A percentile compares a stretch with the other conserved stretches of the same genome.
These are phyloP conservation scores for Rhabdomys pumilio DNA, from an alignment of 2,797 vertebrate genomes.

Conservation along the genomic window DNA sequence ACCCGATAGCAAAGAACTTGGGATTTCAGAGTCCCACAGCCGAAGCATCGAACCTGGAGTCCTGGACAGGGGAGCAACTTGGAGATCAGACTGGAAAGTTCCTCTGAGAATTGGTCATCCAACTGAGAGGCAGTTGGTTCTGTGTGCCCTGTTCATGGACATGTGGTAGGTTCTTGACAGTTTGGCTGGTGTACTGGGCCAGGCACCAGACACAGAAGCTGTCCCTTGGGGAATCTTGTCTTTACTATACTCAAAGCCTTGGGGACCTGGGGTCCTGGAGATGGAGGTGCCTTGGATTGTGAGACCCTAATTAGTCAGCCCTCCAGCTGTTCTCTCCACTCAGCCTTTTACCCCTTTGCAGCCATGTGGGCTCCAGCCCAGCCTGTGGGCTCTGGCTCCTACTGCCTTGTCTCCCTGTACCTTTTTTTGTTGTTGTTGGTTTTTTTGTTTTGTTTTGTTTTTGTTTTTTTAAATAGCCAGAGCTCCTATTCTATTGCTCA, in stretches of 20 bases:
- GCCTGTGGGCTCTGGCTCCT: constrained; percentile 16
- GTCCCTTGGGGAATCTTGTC: neutral
- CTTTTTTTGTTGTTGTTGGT: neutral
- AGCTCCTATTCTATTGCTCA: neutral
- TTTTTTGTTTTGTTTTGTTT: too few species aligned
- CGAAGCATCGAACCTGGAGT: neutral
- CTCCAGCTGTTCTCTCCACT: neutral
- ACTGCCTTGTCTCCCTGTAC: neutral
- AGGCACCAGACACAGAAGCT: neutral
- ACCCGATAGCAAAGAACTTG: constrained; percentile 45
- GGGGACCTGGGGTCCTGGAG: neutral
- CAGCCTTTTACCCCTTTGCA: neutral
- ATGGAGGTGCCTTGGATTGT: neutral
- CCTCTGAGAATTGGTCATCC: constrained; percentile 12
- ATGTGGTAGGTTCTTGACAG: neutral
- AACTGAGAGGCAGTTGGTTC: neutral
- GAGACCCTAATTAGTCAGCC: neutral
- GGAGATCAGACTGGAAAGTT: neutral
- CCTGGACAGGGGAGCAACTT: neutral
- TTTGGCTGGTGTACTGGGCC: neutral
- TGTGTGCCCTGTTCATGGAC: neutral
- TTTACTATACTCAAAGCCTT: neutral
- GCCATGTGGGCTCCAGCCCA: neutral
- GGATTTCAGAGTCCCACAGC: constrained; percentile 45
- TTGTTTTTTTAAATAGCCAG: neutral